These are phyloP conservation scores for Balaenoptera acutorostrata DNA, from an alignment of 2,113 vertebrate species.

Conservation along the genomic window DNA sequence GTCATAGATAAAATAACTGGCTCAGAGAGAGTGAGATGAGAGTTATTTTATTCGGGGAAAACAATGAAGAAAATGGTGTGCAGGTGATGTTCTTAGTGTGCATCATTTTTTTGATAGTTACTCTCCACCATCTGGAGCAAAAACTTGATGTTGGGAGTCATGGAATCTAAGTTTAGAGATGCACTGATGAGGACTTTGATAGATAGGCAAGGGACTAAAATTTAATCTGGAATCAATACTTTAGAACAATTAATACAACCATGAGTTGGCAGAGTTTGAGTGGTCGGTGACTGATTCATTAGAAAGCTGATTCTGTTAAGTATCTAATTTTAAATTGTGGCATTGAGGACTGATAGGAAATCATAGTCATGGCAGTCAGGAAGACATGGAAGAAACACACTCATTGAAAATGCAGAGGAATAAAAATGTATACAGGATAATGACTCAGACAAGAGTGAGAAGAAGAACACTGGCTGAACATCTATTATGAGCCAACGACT, in stretches of 20 bases:
- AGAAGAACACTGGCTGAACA: background rate
- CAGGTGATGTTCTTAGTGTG: background rate
- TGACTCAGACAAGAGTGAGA: background rate
- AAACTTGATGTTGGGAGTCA: background rate
- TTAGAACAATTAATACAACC: background rate
- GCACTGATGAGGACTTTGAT: background rate
- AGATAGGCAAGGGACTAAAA: background rate
- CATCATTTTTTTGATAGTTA: background rate
- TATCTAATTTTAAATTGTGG: background rate
- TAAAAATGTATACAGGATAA: background rate
- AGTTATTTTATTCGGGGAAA: background rate
- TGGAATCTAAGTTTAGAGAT: background rate
- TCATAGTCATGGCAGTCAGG: background rate
- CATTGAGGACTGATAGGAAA: background rate
- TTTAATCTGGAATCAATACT: background rate
- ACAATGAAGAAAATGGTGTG: no score
- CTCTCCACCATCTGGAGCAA: background rate
- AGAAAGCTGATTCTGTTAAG: background rate
- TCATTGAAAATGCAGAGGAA: background rate
- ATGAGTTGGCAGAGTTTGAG: background rate
- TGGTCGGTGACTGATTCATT: background rate
- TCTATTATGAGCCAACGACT: background rate
- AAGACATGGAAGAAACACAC: background rate
- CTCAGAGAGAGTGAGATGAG: background rate
- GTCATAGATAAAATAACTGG: background rate